Base-by-base conservation (phyloP, 2,113 vertebrate genomes). In the Okapia johnstoni region DNA sequence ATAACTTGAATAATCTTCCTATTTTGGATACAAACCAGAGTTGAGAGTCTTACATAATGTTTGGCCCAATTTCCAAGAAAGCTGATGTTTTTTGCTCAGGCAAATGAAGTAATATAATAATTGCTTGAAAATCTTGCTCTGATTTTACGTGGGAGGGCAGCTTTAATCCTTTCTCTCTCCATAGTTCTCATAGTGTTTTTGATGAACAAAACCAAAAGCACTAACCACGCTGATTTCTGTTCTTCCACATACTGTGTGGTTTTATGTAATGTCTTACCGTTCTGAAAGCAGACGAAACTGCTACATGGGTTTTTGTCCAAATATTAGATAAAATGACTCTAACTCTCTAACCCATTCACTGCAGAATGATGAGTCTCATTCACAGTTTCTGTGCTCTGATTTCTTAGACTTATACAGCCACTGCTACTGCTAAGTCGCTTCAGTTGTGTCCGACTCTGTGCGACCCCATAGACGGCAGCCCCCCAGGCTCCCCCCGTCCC, bases 101-200 rank as follows among this genome's bases (percentile, higher is more conserved):
- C 97, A 98, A 98, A 98, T 98, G 89, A 98, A 98, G 93, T 98
- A 98, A 98, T 98, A 98, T 98, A 98, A 98, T 98, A 98, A 98
- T 97, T 98, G 97, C 98, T 98, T 98, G 95, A 98, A 98, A 98
- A 98, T 97, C 97, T 80, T 97, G 91, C 94, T 98, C 73, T 94
- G 26, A 96, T 98, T 97, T 98, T 98, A 98, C 96, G 98, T 99
- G 95, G 98, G 98, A 98, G 98, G 98, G 98, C 88, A 96, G 96
- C 96, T 98, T 98, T 98, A 97, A 98, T 98, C 97, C 98, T 88
- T 97, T 97, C 98, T 92, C 57, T 97, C 52, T 43, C 17, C 58
- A 26, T 98, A 94, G 87, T 98, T 98, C 98, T 98, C 98, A 98
- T 96, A 90, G 96, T 97, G 97, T 98, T 98, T 98, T 98, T 98